phyloP scores from a whole-genome alignment of 1,140 invertebrate genomes.

The Trachymyrmex septentrionalis region DNA sequence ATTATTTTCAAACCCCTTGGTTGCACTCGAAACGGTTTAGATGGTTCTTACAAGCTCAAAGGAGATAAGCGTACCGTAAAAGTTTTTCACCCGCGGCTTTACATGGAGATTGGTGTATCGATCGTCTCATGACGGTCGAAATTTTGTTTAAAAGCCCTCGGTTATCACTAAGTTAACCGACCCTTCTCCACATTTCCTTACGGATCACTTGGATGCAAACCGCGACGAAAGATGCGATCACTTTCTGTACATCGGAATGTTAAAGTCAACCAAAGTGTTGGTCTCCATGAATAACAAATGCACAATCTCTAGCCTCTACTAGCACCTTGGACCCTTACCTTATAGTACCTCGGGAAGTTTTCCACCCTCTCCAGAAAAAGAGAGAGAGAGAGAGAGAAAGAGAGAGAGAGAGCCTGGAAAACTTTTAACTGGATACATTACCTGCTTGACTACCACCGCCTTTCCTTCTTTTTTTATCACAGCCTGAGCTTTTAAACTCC shows the following conservation, averaged over 20 bases:
- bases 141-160: slow-evolving; percentile 44
- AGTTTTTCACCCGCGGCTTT: slow-evolving; percentile 45
- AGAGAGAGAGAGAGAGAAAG: slow-evolving; percentile 6
- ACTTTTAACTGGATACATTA: slow-evolving; percentile 85
- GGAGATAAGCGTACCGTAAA: slow-evolving; percentile 48
- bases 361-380: slow-evolving; percentile 67
- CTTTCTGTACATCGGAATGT: slow-evolving; percentile 80
- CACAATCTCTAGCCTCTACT: slow-evolving; percentile 82
- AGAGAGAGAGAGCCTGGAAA: slow-evolving; percentile 74
- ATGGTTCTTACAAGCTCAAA: slow-evolving; percentile 47
- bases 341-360: slow-evolving; percentile 70
- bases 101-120: slow-evolving; percentile 52
- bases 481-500: slow-evolving; percentile 79
- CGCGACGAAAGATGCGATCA: slow-evolving; percentile 67
- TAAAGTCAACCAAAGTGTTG: slow-evolving; percentile 79
- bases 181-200: neutral
- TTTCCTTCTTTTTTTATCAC: slow-evolving; percentile 78
- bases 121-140: slow-evolving; percentile 27
- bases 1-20: slow-evolving; percentile 50
- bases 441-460: slow-evolving; percentile 81
- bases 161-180: slow-evolving; percentile 33
- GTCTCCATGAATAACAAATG: slow-evolving; percentile 85
- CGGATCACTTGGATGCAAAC: slow-evolving; percentile 32
- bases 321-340: slow-evolving; percentile 69
- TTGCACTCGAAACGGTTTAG: slow-evolving; percentile 50